These are phyloP conservation scores for Butorides virescens DNA, from an alignment of 2,113 vertebrate species.

Conservation along the genomic window DNA sequence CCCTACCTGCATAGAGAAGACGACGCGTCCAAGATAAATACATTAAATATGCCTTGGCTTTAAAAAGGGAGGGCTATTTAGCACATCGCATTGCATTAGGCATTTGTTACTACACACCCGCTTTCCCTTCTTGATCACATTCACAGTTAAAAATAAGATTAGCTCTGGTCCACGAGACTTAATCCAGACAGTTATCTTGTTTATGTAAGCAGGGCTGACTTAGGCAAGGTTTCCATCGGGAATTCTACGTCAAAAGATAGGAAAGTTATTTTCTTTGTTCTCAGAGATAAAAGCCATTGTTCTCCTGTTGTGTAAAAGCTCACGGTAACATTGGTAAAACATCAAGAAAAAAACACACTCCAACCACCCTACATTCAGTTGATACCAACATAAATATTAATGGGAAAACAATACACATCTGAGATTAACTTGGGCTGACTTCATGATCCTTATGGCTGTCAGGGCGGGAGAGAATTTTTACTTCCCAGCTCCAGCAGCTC, in stretches of 20 bases:
- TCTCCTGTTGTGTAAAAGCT: constrained; percentile 57
- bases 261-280: constrained; percentile 66
- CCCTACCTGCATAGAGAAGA: background rate
- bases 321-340: constrained; percentile 42
- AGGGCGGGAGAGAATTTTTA: background rate
- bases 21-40: background rate
- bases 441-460: background rate
- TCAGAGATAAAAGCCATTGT: constrained; percentile 55
- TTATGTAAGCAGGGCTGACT: constrained; percentile 36
- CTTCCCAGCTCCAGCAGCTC: background rate
- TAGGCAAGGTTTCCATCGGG: constrained; percentile 38
- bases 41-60: background rate
- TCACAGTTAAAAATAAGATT: constrained; percentile 62
- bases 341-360: background rate
- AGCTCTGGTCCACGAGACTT: constrained; percentile 43
- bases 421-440: constrained; percentile 53
- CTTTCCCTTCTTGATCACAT: constrained; percentile 43
- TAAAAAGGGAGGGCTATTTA: background rate
- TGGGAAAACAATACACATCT: constrained; percentile 36
- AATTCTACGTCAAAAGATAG: constrained; percentile 52
- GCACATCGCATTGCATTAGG: background rate
- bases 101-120: background rate
- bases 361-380: constrained; percentile 20
- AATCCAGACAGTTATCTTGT: constrained; percentile 64
- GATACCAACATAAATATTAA: constrained; percentile 64